Percentiles rank a stretch among this genome's conserved stretches.
Evolutionary conservation across 2,113 vertebrate genomes (phyloP).

Genomic region (Rhinolophus sinicus): DNA sequence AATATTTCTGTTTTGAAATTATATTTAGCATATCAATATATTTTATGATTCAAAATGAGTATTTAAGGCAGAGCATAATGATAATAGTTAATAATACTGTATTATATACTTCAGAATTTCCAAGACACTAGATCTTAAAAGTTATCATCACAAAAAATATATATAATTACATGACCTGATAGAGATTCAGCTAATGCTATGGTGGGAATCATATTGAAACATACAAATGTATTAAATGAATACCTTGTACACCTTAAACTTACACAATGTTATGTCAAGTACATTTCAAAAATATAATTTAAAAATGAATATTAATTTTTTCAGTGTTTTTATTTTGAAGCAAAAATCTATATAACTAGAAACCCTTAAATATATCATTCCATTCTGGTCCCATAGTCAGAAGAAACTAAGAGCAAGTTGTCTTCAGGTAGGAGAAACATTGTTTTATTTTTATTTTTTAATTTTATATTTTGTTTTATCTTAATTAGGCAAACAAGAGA

Average conservation of each 20-base stretch:
- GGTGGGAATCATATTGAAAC: not conserved
- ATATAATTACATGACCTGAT: not conserved
- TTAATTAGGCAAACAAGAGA: not conserved
- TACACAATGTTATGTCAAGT: not conserved
- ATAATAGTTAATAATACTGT: not conserved
- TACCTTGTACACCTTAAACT: not conserved
- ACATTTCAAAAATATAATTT: not conserved
- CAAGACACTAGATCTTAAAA: not conserved
- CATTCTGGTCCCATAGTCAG: not conserved
- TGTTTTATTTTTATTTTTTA: not conserved
- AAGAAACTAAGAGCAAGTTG: not conserved
- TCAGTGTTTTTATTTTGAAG: not conserved
- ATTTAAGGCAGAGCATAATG: not conserved
- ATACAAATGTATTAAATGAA: not conserved
- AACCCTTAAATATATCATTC: not conserved
- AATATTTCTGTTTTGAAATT: not conserved
- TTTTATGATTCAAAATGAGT: not conserved
- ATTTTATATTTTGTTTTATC: not conserved
- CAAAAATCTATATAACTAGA: not conserved
- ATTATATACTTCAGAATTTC: not conserved
- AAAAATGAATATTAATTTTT: not conserved
- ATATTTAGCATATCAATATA: not conserved
- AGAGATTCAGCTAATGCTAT: not conserved
- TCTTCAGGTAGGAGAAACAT: not conserved
- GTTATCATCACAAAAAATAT: not conserved